These are phyloP conservation scores for Melikaiella ostensackeni DNA, from an alignment of 2,888 invertebrate genomes.

Conservation along the genomic window DNA sequence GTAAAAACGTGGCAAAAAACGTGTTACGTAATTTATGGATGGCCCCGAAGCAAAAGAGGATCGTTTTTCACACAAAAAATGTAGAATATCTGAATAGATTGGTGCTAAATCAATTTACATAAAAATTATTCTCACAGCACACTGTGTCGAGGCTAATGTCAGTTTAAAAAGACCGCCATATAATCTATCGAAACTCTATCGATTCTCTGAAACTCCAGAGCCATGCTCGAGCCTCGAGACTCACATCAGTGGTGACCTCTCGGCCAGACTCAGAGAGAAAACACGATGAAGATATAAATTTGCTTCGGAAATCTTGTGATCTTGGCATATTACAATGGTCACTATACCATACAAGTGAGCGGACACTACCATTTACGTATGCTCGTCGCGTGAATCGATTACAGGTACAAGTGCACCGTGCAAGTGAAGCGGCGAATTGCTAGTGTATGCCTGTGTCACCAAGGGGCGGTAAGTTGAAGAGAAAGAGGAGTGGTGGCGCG, in stretches of 20 bases:
- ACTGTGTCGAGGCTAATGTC: neutral
- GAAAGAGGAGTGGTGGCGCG: slow-evolving; percentile 25
- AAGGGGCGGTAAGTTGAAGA: neutral
- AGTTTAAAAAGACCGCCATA: slow-evolving; percentile 26
- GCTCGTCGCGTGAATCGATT: slow-evolving; percentile 12
- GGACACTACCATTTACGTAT: neutral
- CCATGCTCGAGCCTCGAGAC: neutral
- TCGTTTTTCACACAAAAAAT: no score
- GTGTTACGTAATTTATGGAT: no score
- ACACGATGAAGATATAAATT: slow-evolving; percentile 9
- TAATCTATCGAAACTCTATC: neutral
- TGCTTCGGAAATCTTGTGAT: slow-evolving; percentile 18
- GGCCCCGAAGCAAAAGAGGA: no score
- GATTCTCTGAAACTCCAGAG: neutral
- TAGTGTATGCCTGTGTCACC: neutral
- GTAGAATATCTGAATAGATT: no score
- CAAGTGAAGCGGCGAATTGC: slow-evolving; percentile 13
- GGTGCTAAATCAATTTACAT: no score
- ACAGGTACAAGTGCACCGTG: neutral
- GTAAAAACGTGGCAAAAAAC: no score
- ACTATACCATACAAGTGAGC: neutral
- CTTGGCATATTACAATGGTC: slow-evolving; percentile 10
- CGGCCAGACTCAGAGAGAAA: neutral
- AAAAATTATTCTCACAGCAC: neutral
- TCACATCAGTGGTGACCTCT: slow-evolving; percentile 1